Evolutionary conservation across 1,140 invertebrate genomes (phyloP).

Genomic region (Cephus cinctus): DNA sequence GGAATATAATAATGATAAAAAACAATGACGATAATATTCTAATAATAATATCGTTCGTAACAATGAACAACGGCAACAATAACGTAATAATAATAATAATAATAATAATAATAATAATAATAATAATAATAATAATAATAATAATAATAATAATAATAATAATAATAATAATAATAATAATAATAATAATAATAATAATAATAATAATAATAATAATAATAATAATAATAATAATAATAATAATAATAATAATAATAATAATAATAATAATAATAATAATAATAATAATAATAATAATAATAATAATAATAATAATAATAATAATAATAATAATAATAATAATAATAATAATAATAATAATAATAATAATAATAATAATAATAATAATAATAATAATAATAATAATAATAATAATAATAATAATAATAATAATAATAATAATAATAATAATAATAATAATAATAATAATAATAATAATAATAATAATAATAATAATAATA

Average conservation of each 20-base stretch:
- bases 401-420: conserved; percentile 8
- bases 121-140: conserved; percentile 3
- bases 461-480: conserved; percentile 12
- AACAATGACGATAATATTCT: conserved; percentile 1
- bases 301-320: conserved; percentile 4
- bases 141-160: conserved; percentile 8
- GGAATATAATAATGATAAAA: conserved; percentile 19
- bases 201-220: conserved; percentile 18
- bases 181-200: conserved; percentile 17
- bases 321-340: conserved; percentile 6
- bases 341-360: conserved; percentile 7
- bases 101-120: conserved; percentile 12
- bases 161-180: conserved; percentile 9
- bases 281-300: conserved; percentile 5
- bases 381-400: conserved; percentile 7
- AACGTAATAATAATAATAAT: conserved; percentile 21
- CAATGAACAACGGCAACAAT: conserved; percentile 18
- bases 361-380: conserved; percentile 2
- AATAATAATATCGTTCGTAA: conserved; percentile 4
- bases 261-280: conserved; percentile 8
- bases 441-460: conserved; percentile 10
- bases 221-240: conserved; percentile 22
- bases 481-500: conserved; percentile 5
- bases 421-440: conserved; percentile 10
- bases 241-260: conserved; percentile 21